Conservation (phyloP, 2,888 invertebrate genomes). For the Carpatolechia fugitivella region DNA sequence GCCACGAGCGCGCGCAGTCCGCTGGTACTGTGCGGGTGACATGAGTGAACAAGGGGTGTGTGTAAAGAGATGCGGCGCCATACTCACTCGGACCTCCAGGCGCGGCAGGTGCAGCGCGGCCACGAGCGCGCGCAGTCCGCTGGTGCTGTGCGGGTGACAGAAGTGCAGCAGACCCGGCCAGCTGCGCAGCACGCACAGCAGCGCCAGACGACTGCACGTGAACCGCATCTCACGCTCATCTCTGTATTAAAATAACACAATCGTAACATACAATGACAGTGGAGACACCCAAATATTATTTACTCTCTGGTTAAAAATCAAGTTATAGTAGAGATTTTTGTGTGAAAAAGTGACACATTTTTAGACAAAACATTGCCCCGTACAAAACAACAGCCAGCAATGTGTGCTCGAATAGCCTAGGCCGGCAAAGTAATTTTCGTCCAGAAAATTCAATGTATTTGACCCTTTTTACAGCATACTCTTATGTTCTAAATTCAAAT, state of each 20-base stretch:
- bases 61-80: background rate
- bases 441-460: too few species aligned
- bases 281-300: too few species aligned
- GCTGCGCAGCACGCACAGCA: slow-evolving; percentile 91
- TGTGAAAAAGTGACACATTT: too few species aligned
- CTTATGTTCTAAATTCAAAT: too few species aligned
- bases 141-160: slow-evolving; percentile 87
- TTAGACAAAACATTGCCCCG: too few species aligned
- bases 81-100: slow-evolving; percentile 91
- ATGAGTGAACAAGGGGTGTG: slow-evolving; percentile 87
- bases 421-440: too few species aligned
- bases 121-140: slow-evolving; percentile 88
- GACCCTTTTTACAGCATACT: too few species aligned
- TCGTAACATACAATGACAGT: background rate
- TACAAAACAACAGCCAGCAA: too few species aligned
- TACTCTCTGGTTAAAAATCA: too few species aligned
- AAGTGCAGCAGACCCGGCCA: slow-evolving; percentile 95
- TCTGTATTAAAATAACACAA: too few species aligned
- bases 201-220: slow-evolving; percentile 89
- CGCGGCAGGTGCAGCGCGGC: slow-evolving; percentile 91
- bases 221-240: slow-evolving; percentile 90
- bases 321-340: too few species aligned
- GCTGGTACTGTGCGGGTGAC: slow-evolving; percentile 86
- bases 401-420: too few species aligned
- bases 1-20: slow-evolving; percentile 89